Conservation (phyloP, 2,888 invertebrate genomes). For the Agapostemon virescens region DNA sequence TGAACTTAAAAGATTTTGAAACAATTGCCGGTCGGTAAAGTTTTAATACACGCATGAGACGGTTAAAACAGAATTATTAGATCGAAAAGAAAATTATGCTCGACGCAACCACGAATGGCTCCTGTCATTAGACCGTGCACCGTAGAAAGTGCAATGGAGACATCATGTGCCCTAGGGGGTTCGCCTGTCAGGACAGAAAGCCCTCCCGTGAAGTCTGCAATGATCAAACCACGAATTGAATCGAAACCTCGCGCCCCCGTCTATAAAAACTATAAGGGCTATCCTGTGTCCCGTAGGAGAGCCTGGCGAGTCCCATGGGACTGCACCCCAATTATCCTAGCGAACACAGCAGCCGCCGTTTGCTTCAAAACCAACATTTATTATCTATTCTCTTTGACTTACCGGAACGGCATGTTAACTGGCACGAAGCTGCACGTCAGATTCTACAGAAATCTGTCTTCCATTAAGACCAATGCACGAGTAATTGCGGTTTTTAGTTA, state of each 20-base stretch:
- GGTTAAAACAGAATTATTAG: too few species aligned
- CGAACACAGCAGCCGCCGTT: conserved; percentile 67
- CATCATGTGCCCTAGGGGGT: conserved; percentile 71
- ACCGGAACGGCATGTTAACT: conserved; percentile 6
- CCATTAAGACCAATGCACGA: background rate
- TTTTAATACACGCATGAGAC: too few species aligned
- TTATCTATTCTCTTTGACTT: conserved; percentile 78
- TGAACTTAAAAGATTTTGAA: too few species aligned
- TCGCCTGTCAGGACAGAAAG: conserved; percentile 63
- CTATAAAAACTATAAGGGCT: conserved; percentile 68
- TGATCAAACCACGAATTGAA: conserved; percentile 79
- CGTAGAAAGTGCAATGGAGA: conserved; percentile 71
- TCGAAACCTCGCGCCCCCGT: conserved; percentile 74
- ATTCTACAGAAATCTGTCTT: conserved; percentile 18
- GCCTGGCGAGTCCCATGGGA: conserved; percentile 64
- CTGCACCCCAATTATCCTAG: conserved; percentile 59
- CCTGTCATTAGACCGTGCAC: conserved; percentile 66
- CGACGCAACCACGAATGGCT: conserved; percentile 48
- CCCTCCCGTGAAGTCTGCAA: conserved; percentile 71
- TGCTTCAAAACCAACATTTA: conserved; percentile 73
- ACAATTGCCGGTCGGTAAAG: too few species aligned
- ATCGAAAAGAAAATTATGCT: background rate
- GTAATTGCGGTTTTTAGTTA: background rate
- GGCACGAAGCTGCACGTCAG: conserved; percentile 19
- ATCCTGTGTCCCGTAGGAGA: conserved; percentile 72